Evolutionary conservation across 2,113 vertebrate genomes (phyloP), one percentile per base, ranked within the genome.

Genomic region (Brienomyrus brachyistius): DNA sequence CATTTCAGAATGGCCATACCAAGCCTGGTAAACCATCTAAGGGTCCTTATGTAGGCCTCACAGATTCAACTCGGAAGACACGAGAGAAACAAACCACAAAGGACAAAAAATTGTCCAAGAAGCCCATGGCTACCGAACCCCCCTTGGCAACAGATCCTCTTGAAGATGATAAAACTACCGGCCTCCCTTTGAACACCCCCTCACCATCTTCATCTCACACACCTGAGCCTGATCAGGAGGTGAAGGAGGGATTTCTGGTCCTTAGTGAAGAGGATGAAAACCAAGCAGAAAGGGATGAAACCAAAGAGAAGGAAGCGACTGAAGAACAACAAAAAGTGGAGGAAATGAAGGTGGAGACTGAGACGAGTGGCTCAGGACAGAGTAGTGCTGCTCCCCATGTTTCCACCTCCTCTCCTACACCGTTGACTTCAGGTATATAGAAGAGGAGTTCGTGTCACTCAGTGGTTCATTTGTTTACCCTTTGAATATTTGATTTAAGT

Each of bases 201-300:
- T 80, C 91, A 84, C 91, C 92, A 80, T 92, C 91, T 86, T 54
- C 92, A 88, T 74, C 86, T 2, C 62, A 91, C 2, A 90, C 91
- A 70, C 11, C 15, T 51, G 92, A 92, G 70, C 89, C 89, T 89
- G 89, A 91, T 15, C 85, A 90, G 45, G 92, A 96, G 92, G 45
- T 89, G 13, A 93, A 93, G 87, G 96, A 97, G 92, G 96, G 96
- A 66, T 97, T 97, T 93, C 93, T 97, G 88, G 96, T 97, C 4
- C 93, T 97, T 23, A 97, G 96, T 90, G 97, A 97, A 94, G 97
- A 97, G 94, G 96, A 97, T 27, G 96, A 97, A 85, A 92, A 94
- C 52, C 93, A 94, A 59, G 94, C 94, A 90, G 96, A 95, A 90
- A 95, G 94, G 88, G 95, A 96, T n/a, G 94, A 94, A 82, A 4